A percentile compares a stretch with the other conserved stretches of the same genome.
Conservation (phyloP, 2,113 vertebrate genomes). For the Tauraco erythrolophus region DNA sequence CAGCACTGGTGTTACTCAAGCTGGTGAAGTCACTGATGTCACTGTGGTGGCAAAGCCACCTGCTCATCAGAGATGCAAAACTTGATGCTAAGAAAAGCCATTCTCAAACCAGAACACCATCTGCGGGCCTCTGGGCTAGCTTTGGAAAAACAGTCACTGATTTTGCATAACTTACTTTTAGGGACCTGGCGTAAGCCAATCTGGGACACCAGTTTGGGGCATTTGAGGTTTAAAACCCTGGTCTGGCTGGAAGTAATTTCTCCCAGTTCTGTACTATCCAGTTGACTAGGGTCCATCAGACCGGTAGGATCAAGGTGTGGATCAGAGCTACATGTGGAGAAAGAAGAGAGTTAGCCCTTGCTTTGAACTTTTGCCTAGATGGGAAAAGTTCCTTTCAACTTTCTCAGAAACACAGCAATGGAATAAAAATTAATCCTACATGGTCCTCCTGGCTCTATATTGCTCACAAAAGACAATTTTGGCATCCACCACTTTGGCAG, state of each 20-base stretch:
- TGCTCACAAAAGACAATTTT: background rate
- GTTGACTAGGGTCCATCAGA: background rate
- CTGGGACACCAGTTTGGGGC: background rate
- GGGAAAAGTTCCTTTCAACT: background rate
- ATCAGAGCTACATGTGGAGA: background rate
- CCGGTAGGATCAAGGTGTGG: background rate
- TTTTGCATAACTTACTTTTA: background rate
- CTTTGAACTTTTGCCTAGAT: background rate
- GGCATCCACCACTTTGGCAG: background rate
- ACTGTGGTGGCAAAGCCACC: background rate
- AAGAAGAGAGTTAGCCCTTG: background rate
- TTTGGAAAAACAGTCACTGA: background rate
- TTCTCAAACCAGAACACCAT: background rate
- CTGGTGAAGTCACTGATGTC: background rate
- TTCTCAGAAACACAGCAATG: background rate
- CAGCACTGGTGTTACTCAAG: background rate
- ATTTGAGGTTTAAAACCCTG: background rate
- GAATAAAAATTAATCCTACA: background rate
- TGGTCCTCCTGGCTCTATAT: background rate
- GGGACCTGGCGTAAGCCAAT: background rate
- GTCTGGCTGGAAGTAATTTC: background rate
- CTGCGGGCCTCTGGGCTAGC: background rate
- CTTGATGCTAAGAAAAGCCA: background rate
- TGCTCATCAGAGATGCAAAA: background rate
- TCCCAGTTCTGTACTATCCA: background rate